Evolutionary conservation across 2,888 invertebrate genomes (phyloP).

Genomic region (Salpingus planirostris): DNA sequence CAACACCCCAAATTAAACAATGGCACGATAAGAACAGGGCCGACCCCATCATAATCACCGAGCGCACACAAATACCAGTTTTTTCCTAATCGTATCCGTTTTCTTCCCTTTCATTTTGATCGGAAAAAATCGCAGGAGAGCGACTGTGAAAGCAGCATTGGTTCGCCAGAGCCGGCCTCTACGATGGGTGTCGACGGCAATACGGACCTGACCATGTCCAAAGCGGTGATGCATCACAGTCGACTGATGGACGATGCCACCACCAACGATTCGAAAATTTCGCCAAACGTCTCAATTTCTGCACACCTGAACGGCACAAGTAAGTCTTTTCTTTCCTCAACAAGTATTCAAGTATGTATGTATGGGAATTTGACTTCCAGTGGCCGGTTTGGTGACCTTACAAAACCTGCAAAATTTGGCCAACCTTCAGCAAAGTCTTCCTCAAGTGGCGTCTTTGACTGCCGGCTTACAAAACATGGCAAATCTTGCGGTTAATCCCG

Average conservation of each 20-base stretch:
- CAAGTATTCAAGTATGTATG: too few relatives aligned
- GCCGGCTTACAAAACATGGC: constrained; percentile 55
- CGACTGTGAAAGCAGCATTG: constrained; percentile 56
- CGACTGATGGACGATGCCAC: constrained; percentile 25
- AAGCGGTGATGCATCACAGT: constrained; percentile 23
- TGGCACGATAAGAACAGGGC: too few relatives aligned
- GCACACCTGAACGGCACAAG: constrained; percentile 58
- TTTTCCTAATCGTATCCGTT: too few relatives aligned
- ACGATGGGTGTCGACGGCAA: constrained; percentile 41
- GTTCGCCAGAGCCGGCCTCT: constrained; percentile 50
- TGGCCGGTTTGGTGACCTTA: constrained; percentile 63
- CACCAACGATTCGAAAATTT: constrained; percentile 27
- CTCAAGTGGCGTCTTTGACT: constrained; percentile 50
- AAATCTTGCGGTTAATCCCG: constrained; percentile 44
- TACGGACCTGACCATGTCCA: constrained; percentile 34
- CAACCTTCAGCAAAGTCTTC: constrained; percentile 59
- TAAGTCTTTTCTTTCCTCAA: too few relatives aligned
- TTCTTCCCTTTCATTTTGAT: too few relatives aligned
- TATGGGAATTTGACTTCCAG: constrained; percentile 48
- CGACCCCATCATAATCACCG: too few relatives aligned
- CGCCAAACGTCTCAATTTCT: constrained; percentile 43
- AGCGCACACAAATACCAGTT: too few relatives aligned
- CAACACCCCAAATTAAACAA: too few relatives aligned
- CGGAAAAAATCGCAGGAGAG: constrained; percentile 58
- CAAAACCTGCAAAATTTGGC: constrained; percentile 76